A percentile compares a stretch with the other conserved stretches of the same genome.
These are phyloP conservation scores for Cybosia mesomella DNA, from an alignment of 2,888 invertebrate genomes.

Conservation along the genomic window DNA sequence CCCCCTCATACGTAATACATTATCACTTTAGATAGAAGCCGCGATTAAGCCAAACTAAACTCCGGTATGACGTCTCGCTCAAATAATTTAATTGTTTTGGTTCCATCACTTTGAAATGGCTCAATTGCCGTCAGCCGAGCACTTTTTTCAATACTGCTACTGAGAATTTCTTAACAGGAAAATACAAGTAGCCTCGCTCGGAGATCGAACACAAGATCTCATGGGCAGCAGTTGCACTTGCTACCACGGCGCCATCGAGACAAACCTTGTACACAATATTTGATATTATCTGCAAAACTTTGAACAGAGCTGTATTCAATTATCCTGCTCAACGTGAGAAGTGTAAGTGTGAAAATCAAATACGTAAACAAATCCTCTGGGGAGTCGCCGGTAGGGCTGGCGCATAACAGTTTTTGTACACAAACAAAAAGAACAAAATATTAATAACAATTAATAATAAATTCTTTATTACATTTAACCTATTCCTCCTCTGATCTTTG, in stretches of 20 bases:
- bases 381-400: conserved; percentile 39
- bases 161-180: no score
- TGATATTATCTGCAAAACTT: not conserved
- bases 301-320: conserved; percentile 39
- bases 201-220: not conserved
- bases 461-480: not conserved
- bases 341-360: conserved; percentile 40
- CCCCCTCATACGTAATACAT: no score
- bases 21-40: no score
- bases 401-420: not conserved
- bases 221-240: not conserved
- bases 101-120: no score
- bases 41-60: no score
- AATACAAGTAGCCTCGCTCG: no score
- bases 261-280: not conserved
- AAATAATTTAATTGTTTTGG: no score
- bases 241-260: not conserved
- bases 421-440: not conserved
- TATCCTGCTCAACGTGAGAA: conserved; percentile 44
- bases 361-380: conserved; percentile 33
- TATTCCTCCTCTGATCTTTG: conserved; percentile 13
- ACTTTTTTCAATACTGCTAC: not conserved
- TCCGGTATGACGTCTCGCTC: no score
- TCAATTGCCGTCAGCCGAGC: not conserved
- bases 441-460: no score